Evolutionary conservation across 1,140 invertebrate species (phyloP).

Genomic region (Drosophila sechellia): DNA sequence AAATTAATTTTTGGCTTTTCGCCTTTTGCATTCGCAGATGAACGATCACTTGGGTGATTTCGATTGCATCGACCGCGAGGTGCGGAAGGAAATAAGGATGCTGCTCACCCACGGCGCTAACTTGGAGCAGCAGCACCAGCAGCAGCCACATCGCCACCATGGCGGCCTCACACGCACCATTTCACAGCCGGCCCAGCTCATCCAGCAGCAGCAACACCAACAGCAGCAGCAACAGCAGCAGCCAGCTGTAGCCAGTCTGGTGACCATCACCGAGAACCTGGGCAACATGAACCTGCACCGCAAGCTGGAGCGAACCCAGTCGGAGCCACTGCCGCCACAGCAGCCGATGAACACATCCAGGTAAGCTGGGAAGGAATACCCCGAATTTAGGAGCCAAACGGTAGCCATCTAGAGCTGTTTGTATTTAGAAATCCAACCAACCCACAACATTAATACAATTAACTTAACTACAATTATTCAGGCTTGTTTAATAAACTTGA

Average conservation of each 20-base stretch:
- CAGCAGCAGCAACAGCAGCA: constrained; percentile 53
- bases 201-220: constrained; percentile 44
- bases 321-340: constrained; percentile 88
- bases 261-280: constrained; percentile 85
- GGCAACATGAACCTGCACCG: constrained; percentile 87
- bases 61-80: constrained; percentile 56
- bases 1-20: constrained; percentile 67
- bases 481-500: no score
- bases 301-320: constrained; percentile 92
- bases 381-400: no score
- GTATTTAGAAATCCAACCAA: no score
- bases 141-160: constrained; percentile 61
- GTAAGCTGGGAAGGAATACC: constrained; percentile 38
- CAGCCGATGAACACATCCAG: constrained; percentile 83
- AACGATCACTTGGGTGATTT: constrained; percentile 49
- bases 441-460: no score
- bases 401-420: not conserved
- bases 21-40: constrained; percentile 60
- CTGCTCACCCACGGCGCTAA: constrained; percentile 42
- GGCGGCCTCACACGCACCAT: constrained; percentile 72
- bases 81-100: constrained; percentile 39
- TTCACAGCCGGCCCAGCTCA: constrained; percentile 73
- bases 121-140: constrained; percentile 37
- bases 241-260: constrained; percentile 51
- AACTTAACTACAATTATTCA: no score